Evolutionary conservation across 2,888 invertebrate genomes (phyloP), one percentile per base, ranked within the genome.

Genomic region (Athrips mouffetella): DNA sequence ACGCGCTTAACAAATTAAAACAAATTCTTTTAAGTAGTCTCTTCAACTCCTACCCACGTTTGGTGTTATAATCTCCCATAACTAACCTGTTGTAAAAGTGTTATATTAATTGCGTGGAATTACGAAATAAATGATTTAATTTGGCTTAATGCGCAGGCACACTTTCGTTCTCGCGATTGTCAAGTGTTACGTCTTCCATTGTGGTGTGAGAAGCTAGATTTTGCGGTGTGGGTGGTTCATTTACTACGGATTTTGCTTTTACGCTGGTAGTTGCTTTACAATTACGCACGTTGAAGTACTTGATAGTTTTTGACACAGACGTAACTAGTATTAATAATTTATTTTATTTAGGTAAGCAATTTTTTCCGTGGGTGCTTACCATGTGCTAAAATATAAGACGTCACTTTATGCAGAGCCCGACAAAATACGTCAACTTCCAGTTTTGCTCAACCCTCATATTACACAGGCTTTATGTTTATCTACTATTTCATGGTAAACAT

Each of bases 51-150:
- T n/a, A n/a, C 50, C 45, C 41, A 50, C 50, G 51, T 50, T 42
- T 39, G 40, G 45, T 47, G 45, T 54, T 46, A 48, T 55, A 48
- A 51, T 56, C 49, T 50, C 40, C 31, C 50, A 47, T 47, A 21
- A 15, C 15, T 33, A 31, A 20, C 21, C 5, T 18, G 18, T 5
- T 6, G 37, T 37, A 37, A n/a, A 37, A 20, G 37, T 37, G 37
- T 21, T 37, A 37, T 37, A 79, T 80, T 79, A 80, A 83, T 77
- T 69, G 65, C 64, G 53, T 59, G 51, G 51, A 62, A 65, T 65
- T 62, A 63, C 61, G 37, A 37, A 37, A 21, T 18, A 21, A 37
- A 37, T 37, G 1, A 37, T 37, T 41, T 41, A 41, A 41, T 41
- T 27, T 27, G 41, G 4, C 6, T 27, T 10, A 20, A 10, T 16